Evolutionary conservation across 2,113 vertebrate species (phyloP).

Genomic region (Boulengeromyrus knoepffleri): DNA sequence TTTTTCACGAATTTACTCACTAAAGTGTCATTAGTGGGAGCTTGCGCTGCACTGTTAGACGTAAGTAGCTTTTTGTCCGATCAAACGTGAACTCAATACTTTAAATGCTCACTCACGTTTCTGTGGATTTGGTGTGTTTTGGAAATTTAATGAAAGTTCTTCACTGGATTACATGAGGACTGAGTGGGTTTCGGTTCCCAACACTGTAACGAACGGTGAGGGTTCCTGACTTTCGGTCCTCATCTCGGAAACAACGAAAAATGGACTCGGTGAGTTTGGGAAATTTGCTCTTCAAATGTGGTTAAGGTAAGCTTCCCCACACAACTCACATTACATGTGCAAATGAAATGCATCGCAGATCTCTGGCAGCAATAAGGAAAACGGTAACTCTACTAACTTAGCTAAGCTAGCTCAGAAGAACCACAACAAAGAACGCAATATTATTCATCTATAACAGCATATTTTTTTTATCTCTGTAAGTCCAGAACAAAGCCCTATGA

Average conservation of each 20-base stretch:
- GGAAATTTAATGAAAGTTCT: neutral
- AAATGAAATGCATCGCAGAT: neutral
- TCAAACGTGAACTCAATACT: neutral
- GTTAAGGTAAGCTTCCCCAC: neutral
- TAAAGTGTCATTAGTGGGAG: neutral
- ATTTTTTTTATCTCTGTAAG: neutral
- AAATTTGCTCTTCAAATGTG: neutral
- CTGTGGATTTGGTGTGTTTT: neutral
- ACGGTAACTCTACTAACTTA: neutral
- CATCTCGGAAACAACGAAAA: neutral
- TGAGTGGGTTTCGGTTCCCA: neutral
- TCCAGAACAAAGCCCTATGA: neutral
- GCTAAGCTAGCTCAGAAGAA: neutral
- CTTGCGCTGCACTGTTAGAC: neutral
- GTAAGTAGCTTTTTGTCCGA: neutral
- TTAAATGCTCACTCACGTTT: neutral
- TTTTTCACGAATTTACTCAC: neutral
- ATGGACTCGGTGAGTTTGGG: neutral
- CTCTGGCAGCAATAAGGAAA: neutral
- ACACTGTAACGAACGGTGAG: neutral
- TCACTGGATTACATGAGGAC: neutral
- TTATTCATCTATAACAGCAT: neutral
- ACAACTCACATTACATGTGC: neutral
- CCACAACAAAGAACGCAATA: neutral
- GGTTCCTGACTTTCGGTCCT: neutral